A percentile compares a stretch with the other conserved stretches of the same genome.
phyloP scores from a whole-genome alignment of 2,888 invertebrate genomes.

The Neuroscelio doddi region DNA sequence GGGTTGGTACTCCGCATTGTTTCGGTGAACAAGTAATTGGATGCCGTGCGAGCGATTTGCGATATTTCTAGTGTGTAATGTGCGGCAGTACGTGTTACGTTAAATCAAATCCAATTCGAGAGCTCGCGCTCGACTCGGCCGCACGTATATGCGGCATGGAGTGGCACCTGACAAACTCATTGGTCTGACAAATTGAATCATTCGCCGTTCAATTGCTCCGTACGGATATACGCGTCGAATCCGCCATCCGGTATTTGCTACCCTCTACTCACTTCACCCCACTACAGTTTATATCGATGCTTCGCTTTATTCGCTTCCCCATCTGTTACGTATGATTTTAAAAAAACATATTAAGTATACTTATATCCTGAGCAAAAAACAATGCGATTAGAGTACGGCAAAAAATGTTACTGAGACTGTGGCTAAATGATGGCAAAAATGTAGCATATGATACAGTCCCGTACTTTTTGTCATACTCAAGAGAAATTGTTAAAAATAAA shows the following conservation, averaged over 20 bases:
- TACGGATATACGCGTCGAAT: conserved; percentile 58
- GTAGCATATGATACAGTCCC: too few species aligned
- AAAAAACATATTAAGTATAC: too few species aligned
- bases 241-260: conserved; percentile 47
- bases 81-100: conserved; percentile 68
- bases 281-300: too few species aligned
- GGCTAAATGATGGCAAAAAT: too few species aligned
- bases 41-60: conserved; percentile 64
- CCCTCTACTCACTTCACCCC: too few species aligned
- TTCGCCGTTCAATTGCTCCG: conserved; percentile 71
- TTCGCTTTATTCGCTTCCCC: too few species aligned
- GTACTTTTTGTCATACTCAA: too few species aligned
- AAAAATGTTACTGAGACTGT: too few species aligned
- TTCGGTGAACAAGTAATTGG: conserved; percentile 61
- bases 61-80: conserved; percentile 70
- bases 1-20: conserved; percentile 46
- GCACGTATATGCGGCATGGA: conserved; percentile 60
- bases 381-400: too few species aligned
- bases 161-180: conserved; percentile 72
- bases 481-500: too few species aligned
- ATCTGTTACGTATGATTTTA: too few species aligned
- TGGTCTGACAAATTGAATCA: conserved; percentile 72
- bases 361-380: too few species aligned
- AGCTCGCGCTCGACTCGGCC: conserved; percentile 60
- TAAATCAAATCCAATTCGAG: conserved; percentile 71